These are phyloP conservation scores for Plecotus auritus DNA, from an alignment of 2,113 vertebrate species.

Conservation along the genomic window DNA sequence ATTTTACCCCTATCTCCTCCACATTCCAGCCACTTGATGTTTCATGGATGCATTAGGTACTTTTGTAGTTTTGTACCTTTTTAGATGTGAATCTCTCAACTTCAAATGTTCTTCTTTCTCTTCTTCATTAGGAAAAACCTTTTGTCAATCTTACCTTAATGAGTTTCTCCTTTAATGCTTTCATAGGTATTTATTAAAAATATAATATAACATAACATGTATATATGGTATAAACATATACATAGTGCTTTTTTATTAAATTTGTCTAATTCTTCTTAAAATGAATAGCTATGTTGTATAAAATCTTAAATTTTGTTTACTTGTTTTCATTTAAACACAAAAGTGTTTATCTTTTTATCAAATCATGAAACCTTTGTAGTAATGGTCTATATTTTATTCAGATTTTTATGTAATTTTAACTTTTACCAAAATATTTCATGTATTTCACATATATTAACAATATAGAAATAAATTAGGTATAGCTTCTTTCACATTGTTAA, in stretches of 20 bases:
- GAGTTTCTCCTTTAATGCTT: background rate
- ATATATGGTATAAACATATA: background rate
- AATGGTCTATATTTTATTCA: background rate
- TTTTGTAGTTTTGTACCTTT: background rate
- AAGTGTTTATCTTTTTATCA: background rate
- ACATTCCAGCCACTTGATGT: background rate
- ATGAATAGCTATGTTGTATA: background rate
- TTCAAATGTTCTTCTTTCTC: background rate
- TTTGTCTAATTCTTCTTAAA: background rate
- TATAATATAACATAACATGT: background rate
- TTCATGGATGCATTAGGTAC: background rate
- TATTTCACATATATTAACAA: background rate
- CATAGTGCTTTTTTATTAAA: background rate
- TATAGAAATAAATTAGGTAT: background rate
- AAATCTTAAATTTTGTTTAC: background rate
- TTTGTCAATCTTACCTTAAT: background rate
- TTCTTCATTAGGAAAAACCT: background rate
- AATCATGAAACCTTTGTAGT: background rate
- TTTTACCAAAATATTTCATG: background rate
- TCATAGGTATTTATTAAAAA: background rate
- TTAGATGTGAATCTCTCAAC: background rate
- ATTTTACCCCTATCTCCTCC: background rate
- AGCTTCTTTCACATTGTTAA: background rate
- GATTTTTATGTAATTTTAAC: background rate
- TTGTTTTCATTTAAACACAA: background rate